A percentile compares a stretch with the other conserved stretches of the same genome.
Evolutionary conservation across 2,888 invertebrate species (phyloP).

Genomic region (Protonemura montana): DNA sequence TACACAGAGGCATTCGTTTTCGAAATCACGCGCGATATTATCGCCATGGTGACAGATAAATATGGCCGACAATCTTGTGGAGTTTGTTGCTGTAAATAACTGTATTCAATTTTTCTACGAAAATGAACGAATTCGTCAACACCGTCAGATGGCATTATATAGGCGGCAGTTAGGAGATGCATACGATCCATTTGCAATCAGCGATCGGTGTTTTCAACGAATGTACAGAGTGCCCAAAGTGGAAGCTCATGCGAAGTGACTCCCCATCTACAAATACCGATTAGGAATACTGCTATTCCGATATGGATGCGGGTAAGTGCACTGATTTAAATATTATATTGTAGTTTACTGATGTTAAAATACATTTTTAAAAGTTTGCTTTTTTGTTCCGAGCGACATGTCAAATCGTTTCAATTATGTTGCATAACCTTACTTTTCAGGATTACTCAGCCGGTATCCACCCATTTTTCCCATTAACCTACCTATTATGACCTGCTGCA

Average conservation of each 20-base stretch:
- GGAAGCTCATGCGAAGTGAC: neutral
- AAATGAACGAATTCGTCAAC: neutral
- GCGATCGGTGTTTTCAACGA: neutral
- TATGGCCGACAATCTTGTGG: neutral
- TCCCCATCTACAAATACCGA: neutral
- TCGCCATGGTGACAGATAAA: neutral
- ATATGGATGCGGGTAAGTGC: conserved; percentile 12
- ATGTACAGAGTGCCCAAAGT: neutral
- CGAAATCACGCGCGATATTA: neutral
- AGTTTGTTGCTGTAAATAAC: neutral
- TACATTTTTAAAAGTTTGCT: neutral
- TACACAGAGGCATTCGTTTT: neutral
- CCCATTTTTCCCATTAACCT: neutral
- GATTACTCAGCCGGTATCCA: neutral
- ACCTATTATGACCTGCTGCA: neutral
- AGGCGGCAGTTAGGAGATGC: neutral
- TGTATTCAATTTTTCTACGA: neutral
- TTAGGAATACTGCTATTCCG: neutral
- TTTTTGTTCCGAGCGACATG: neutral
- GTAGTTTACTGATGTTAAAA: neutral
- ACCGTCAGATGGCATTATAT: neutral
- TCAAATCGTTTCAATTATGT: neutral
- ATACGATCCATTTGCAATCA: neutral
- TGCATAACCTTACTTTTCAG: neutral
- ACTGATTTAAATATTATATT: neutral